Percentiles rank a stretch among this genome's conserved stretches.
Evolutionary conservation across 2,113 vertebrate species (phyloP).

Genomic region (Corapipo altera): DNA sequence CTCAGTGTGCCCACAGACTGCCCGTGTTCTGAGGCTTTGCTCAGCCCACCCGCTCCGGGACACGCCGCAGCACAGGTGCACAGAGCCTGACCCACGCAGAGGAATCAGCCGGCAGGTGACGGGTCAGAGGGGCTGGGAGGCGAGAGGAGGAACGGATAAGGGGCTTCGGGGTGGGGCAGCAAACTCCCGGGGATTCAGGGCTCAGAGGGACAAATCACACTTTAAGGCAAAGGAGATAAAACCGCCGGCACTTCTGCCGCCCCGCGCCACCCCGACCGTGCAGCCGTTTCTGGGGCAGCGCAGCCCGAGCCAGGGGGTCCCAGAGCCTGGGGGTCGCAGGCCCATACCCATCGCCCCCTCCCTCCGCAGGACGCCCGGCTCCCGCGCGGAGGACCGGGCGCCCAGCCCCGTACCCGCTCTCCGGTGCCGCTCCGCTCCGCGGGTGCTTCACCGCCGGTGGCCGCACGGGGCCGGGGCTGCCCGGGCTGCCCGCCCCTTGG

Average conservation of each 20-base stretch:
- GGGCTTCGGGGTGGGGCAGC: background rate
- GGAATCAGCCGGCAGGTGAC: background rate
- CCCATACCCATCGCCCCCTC: too few species aligned
- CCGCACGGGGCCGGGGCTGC: background rate
- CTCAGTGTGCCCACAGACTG: background rate
- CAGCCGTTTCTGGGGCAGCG: background rate
- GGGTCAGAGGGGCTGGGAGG: background rate
- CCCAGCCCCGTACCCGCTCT: background rate
- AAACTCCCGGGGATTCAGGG: background rate
- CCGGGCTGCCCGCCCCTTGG: background rate
- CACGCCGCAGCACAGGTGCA: background rate
- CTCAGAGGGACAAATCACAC: background rate
- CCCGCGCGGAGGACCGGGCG: too few species aligned
- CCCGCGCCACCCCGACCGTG: background rate
- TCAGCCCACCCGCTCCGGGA: background rate
- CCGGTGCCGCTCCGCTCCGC: background rate
- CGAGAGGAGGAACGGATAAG: background rate
- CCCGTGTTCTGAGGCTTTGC: background rate
- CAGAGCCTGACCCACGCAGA: background rate
- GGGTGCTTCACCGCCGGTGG: background rate
- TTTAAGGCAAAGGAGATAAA: background rate
- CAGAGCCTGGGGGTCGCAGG: background rate
- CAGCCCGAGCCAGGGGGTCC: background rate
- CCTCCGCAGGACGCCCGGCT: background rate
- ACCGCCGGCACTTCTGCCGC: background rate